Evolutionary conservation across 2,797 vertebrate species (phyloP).

Genomic region (Pipistrellus nathusii): DNA sequence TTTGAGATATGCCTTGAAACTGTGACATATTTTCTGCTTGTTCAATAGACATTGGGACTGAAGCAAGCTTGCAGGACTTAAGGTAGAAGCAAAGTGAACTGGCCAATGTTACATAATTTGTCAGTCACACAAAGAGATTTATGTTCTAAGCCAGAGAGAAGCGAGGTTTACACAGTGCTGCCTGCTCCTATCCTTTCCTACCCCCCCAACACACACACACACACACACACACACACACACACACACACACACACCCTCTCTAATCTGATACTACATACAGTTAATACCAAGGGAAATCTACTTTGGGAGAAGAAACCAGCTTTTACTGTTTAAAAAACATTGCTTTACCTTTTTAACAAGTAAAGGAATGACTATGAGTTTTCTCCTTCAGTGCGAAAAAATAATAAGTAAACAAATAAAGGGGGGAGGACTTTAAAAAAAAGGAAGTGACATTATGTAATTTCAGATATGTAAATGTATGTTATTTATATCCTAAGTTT

Average conservation of each 20-base stretch:
- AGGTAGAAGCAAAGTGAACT: neutral
- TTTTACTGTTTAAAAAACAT: neutral
- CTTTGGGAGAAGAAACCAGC: neutral
- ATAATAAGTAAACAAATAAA: neutral
- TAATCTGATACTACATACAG: neutral
- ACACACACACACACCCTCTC: no score
- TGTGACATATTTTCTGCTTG: neutral
- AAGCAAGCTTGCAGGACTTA: neutral
- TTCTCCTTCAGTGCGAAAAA: slow-evolving; percentile 55
- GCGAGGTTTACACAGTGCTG: neutral
- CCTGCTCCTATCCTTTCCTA: fast-evolving
- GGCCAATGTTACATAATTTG: neutral
- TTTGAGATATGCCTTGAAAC: neutral
- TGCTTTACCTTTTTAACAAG: neutral
- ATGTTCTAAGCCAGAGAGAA: neutral
- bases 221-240: no score
- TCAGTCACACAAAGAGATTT: neutral
- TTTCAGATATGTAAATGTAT: no score
- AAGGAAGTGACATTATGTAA: no score
- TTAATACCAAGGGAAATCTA: neutral
- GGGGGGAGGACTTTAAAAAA: no score
- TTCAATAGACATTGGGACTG: neutral
- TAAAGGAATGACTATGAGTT: slow-evolving; percentile 64
- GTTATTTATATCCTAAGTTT: no score
- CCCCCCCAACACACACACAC: no score